Base-by-base conservation (phyloP, 1,140 invertebrate genomes). In the Steinernema khuongi region DNA sequence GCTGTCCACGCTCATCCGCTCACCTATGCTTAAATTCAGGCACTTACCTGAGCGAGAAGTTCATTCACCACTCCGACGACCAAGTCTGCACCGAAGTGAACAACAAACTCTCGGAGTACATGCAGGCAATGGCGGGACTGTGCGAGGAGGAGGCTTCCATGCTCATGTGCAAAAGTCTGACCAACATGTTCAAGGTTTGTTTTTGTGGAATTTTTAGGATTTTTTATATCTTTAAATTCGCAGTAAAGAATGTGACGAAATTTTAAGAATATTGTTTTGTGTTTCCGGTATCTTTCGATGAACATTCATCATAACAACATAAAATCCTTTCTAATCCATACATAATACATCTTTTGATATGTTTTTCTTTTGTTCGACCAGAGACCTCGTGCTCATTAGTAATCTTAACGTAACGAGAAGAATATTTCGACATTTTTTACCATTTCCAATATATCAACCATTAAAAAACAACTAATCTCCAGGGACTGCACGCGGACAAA, bases 1-100 rank as follows among this genome's bases (percentile, higher is more conserved):
- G 17, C 26, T 44, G 30, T 11, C n/a, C 14, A n/a, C 71, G 28
- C 22, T 19, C 1, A 31, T 73, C 2, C 1, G 1, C 26, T n/a
- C n/a, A n/a, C n/a, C n/a, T n/a, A n/a, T 75, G 73, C 1, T 76
- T 1, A 32, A 71, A 26, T 78, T 60, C 43, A 79, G 81, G 83
- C 14, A 84, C 83, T 26, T 84, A 84, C 68, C 71, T 84, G 1
- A 82, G 75, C 31, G 83, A 84, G 72, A 85, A 85, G 32, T 84
- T 84, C 68, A 67, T 84, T 28, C 79, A 84, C 28, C 79, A 84
- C 60, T 60, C 75, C 0, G 81, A 85, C 43, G 80, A 85, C 31
- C 78, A 84, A 67, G 81, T 85, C 41, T 83, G 81, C 72, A 70
- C 76, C 4, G 75, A 77, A 67, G 81, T 82, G 14, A 85, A 83